Evolutionary conservation across 2,113 vertebrate species (phyloP), one percentile per base, ranked within the genome.

Genomic region (Cephalopholis sonnerati): DNA sequence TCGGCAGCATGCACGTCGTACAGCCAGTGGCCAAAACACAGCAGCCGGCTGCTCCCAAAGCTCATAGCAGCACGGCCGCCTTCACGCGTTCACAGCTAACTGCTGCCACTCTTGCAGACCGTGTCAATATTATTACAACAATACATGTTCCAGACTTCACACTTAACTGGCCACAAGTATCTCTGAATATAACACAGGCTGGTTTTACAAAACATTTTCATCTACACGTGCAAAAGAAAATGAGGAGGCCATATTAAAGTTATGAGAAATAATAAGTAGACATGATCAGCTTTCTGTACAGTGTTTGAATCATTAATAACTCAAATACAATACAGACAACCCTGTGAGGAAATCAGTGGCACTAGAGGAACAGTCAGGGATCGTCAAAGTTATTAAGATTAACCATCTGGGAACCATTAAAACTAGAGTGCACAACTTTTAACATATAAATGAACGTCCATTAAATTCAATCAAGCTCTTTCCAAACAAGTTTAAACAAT

Each of bases 21-120:
- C 67, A 79, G 77, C 74, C 85, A 66, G 82, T 24, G 76, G 74
- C 72, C 67, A 44, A 17, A 74, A 77, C 79, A 73, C 70, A 74
- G 74, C 20, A 11, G 44, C 77, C 88, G 32, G 76, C 89, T 90
- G 86, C 87, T 82, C 54, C 78, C 68, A 62, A 29, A 63, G 70
- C 81, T 90, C 83, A 68, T 2, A 36, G 79, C 70, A 69, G 74
- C 72, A 32, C 57, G 18, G 32, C 70, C 7, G 15, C 63, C 57
- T 85, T 92, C 71, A 67, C 55, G 48, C 36, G 12, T 77, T 82
- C 20, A 44, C 74, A 63, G 81, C 48, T 55, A 87, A 77, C 57
- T 69, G 78, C 67, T 70, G 82, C 77, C 3, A 4, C 62, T 65
- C 50, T 44, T 22, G 44, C 44, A 20, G 48, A 69, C 41, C 12